These are phyloP conservation scores for Hymenochirus boettgeri DNA, from an alignment of 2,113 vertebrate species.

Conservation along the genomic window DNA sequence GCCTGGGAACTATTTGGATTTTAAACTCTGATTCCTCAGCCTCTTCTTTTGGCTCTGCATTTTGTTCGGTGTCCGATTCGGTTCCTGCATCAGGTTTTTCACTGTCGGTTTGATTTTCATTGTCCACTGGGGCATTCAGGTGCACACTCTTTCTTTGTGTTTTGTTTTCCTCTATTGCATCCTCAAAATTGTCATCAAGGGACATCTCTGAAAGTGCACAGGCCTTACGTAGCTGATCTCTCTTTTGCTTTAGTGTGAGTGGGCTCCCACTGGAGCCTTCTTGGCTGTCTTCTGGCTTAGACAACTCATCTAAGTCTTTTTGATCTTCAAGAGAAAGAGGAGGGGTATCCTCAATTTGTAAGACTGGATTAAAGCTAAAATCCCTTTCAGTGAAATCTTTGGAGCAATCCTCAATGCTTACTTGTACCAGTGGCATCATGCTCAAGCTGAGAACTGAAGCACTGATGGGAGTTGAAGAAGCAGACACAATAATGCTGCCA, in stretches of 20 bases:
- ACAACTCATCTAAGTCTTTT: slow-evolving; percentile 46
- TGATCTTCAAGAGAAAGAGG: slow-evolving; percentile 51
- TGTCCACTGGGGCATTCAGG: slow-evolving; percentile 81
- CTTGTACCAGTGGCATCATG: slow-evolving; percentile 78
- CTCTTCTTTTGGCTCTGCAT: slow-evolving; percentile 71
- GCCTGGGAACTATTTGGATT: slow-evolving; percentile 94
- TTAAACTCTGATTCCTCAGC: slow-evolving; percentile 88
- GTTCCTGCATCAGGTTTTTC: slow-evolving; percentile 61
- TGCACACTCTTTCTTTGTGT: slow-evolving; percentile 66
- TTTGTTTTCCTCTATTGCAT: slow-evolving; percentile 57
- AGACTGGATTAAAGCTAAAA: slow-evolving; percentile 47
- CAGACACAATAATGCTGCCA: slow-evolving; percentile 45
- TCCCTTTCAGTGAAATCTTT: slow-evolving; percentile 62
- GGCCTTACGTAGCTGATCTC: slow-evolving; percentile 85
- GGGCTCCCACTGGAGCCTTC: slow-evolving; percentile 67
- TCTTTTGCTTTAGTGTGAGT: slow-evolving; percentile 88
- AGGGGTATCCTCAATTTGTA: slow-evolving; percentile 44
- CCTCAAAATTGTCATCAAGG: slow-evolving; percentile 67
- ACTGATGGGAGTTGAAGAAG: slow-evolving; percentile 62
- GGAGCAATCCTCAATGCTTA: slow-evolving; percentile 87
- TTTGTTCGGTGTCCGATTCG: slow-evolving; percentile 76
- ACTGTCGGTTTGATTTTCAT: slow-evolving; percentile 63
- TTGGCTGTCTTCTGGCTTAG: slow-evolving; percentile 50
- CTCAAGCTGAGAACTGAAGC: slow-evolving; percentile 65
- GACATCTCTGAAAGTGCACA: slow-evolving; percentile 79